Base-by-base conservation (phyloP, 2,888 invertebrate genomes). In the Drosophila prolongata region DNA sequence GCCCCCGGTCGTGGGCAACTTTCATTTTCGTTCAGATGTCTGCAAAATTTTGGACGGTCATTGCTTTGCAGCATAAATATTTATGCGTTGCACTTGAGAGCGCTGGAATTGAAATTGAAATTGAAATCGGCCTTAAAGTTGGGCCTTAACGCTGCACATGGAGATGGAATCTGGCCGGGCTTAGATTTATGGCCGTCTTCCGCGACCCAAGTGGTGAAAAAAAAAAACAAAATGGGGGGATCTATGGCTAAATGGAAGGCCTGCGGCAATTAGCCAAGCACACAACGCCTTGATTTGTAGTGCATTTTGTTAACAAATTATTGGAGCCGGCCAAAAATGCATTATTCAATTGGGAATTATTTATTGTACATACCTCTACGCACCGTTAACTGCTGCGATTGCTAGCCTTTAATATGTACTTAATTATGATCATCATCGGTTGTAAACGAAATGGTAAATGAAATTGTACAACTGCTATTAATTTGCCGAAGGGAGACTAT, bases 21-120 rank as follows among this genome's bases (percentile, higher is more conserved):
- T 81, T 86, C 84, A 60, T 76, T 81, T 79, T 64, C 42, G 37
- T 71, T 55, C 27, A 72, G 49, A 47, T 49, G 54, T 35, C 57
- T 50, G 56, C 68, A 55, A 55, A 62, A 30, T 68, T 67, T 52
- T 80, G 64, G 82, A 54, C 80, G 83, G 86, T 87, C 88, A 87
- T 83, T 80, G 78, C 71, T 68, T 46, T 35, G 68, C 16, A 68
- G 78, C 54, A 86, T 88, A 64, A 86, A 83, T 86, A 88, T 83
- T 83, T 80, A 86, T 83, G 88, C 80, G 83, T 83, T 83, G 83
- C 83, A 83, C 76, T 83, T 83, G 88, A 88, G 76, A 75, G 80
- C 74, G 54, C 82, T 81, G 65, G n/a, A 67, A 67, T 66, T 66
- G 65, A 53, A 46, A 67, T 66, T 66, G 65, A 53, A 46, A 67